Evolutionary conservation across 1,140 invertebrate genomes (phyloP).

Genomic region (Phortica variegata): DNA sequence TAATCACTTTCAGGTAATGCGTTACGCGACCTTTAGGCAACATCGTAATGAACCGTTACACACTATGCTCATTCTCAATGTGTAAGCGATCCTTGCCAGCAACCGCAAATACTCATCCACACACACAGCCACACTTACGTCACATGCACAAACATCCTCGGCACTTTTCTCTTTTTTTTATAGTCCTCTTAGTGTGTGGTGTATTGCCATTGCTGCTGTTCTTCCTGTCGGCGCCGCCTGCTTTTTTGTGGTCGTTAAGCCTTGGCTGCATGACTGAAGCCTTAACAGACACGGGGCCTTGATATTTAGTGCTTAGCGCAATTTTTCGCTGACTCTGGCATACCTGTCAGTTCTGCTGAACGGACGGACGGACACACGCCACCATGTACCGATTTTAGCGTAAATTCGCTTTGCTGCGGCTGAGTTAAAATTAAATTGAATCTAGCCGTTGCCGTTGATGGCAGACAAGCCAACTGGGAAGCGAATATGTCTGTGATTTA

Average conservation of each 20-base stretch:
- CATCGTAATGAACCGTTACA: constrained; percentile 16
- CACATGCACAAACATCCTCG: background rate
- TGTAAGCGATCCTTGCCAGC: no score
- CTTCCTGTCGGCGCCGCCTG: constrained; percentile 2
- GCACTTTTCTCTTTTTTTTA: constrained; percentile 4
- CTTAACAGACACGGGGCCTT: no score
- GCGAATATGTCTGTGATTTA: no score
- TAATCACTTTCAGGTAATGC: constrained; percentile 15
- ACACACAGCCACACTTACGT: background rate
- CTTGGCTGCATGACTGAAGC: no score
- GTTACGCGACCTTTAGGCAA: constrained; percentile 14
- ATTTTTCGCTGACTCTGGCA: no score
- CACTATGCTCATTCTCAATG: constrained; percentile 2
- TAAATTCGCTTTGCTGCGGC: constrained; percentile 4
- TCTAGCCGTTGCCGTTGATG: constrained; percentile 9
- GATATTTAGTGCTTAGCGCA: no score
- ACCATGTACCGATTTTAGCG: background rate
- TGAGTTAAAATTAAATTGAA: constrained; percentile 21
- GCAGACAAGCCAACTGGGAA: no score
- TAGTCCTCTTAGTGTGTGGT: no score
- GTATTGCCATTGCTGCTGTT: constrained; percentile 3
- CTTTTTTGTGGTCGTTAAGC: no score
- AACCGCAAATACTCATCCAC: no score
- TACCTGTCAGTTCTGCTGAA: no score
- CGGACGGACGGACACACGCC: background rate